Evolutionary conservation across 2,797 vertebrate species (phyloP).

Genomic region (Cossypha polioptera): DNA sequence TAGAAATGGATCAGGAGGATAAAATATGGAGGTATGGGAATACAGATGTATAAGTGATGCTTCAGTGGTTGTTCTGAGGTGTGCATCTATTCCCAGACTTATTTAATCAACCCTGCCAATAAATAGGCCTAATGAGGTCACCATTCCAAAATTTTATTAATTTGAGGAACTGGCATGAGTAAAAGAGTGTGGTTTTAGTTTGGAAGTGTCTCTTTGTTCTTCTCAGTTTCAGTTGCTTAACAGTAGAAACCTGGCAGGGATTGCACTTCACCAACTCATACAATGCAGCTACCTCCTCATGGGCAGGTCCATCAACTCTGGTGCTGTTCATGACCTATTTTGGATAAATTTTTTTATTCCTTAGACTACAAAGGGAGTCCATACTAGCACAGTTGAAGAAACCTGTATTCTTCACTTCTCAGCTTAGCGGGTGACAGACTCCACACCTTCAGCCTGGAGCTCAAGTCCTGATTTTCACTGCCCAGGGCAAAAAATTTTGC

Average conservation of each 20-base stretch:
- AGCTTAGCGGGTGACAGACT: not conserved
- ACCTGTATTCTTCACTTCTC: not conserved
- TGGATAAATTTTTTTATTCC: not conserved
- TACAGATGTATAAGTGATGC: not conserved
- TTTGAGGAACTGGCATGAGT: not conserved
- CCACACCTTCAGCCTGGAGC: not conserved
- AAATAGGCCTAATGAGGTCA: not conserved
- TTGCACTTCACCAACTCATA: not conserved
- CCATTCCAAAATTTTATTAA: no score
- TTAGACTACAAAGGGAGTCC: not conserved
- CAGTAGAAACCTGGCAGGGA: not conserved
- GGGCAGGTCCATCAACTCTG: not conserved
- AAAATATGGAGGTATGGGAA: not conserved
- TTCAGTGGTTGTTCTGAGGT: not conserved
- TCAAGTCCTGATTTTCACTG: not conserved
- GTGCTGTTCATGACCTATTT: not conserved
- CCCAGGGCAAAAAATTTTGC: not conserved
- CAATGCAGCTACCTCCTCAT: not conserved
- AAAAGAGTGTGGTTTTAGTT: not conserved
- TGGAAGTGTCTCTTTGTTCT: not conserved
- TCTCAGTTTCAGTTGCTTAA: not conserved
- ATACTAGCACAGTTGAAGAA: not conserved
- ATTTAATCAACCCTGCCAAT: not conserved
- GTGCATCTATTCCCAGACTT: not conserved
- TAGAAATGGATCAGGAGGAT: not conserved